Base-by-base conservation (phyloP, 1,140 invertebrate genomes). In the Zaprionus capensis region DNA sequence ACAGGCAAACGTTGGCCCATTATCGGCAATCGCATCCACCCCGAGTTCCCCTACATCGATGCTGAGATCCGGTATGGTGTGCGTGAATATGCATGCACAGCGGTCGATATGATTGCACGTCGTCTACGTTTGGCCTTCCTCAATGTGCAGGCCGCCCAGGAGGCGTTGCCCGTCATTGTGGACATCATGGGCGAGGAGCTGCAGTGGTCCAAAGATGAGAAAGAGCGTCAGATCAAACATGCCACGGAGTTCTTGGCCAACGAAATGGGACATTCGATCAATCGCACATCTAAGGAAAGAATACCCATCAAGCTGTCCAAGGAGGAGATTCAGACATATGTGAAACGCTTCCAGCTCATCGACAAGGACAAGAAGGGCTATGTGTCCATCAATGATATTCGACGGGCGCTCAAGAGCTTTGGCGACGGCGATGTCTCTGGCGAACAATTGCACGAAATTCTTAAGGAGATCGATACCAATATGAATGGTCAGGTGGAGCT, bases 401-500 rank as follows among this genome's bases (percentile, higher is more conserved):
- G 98, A 73, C 94, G 97, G 91, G 97, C 97, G 92, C 95, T 99
- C 22, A 98, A 99, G 98, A 96, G 95, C 93, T 96, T 96, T 92
- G 98, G 97, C 82, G 98, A 99, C 53, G 91, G 46, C 65, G 96
- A 97, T 82, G 96, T 99, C 71, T 96, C 97, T 69, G 98, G 99
- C 62, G 97, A 99, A 93, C 96, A 99, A 93, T 95, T 99, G 82
- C 99, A 99, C 94, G 98, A 99, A 93, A 98, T 99, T 92, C 95
- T 99, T 71, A 96, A 95, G 93, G 99, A 99, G 95, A 99, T 99
- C 92, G 99, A 99, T 95, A 97, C 99, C 88, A 99, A 99, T 94
- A 98, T 98, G 95, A 99, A 99, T 94, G 99, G 99, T 88, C 98
- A 99, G 95, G 98, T 99, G 91, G 99, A 99, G 94, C 95, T 99